Evolutionary conservation across 2,113 vertebrate genomes (phyloP), one percentile per base, ranked within the genome.

Genomic region (Leptocoma aspasia): DNA sequence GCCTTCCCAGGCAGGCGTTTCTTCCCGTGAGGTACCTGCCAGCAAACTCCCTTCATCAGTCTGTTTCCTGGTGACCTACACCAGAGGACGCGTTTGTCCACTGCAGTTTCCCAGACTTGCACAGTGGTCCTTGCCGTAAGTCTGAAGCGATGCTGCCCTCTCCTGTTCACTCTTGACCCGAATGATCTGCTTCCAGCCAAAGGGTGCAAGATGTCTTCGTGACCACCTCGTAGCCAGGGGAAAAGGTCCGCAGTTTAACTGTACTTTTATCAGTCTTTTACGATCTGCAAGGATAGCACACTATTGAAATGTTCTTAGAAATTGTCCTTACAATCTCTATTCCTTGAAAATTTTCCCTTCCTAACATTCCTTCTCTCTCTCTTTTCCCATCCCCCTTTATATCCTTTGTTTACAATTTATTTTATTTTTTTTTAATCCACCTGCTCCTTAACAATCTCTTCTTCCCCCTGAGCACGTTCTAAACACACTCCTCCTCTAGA

Each of bases 91-190:
- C 13, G 3, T 23, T 42, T 4, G 26, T 7, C 42, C 49, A 0
- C 1, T 2, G 23, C 45, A 1, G 8, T 6, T 72, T 72, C 31
- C 31, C 61, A 1, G 53, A 0, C 28, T 4, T 28, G 17, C 7
- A 1, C 0, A 6, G 35, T 0, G 6, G 13, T 30, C 35, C 59
- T 22, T 11, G 2, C 10, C 1, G 0, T 53, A 64, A 41, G 23
- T 20, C 42, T 91, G 21, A 76, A 50, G 50, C 89, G 60, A 79
- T 92, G 72, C 87, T 95, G 94, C 95, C 96, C 94, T 94, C 96
- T 97, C 47, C 78, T 83, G 95, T 85, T 85, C 86, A 2, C 47
- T 82, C 28, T 16, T 49, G 81, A 22, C 19, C 37, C 6, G 21
- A 31, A 8, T 8, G 30, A 16, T 26, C 44, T 23, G 31, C 70